phyloP scores from a whole-genome alignment of 2,888 invertebrate species.

The Brassicogethes aeneus region DNA sequence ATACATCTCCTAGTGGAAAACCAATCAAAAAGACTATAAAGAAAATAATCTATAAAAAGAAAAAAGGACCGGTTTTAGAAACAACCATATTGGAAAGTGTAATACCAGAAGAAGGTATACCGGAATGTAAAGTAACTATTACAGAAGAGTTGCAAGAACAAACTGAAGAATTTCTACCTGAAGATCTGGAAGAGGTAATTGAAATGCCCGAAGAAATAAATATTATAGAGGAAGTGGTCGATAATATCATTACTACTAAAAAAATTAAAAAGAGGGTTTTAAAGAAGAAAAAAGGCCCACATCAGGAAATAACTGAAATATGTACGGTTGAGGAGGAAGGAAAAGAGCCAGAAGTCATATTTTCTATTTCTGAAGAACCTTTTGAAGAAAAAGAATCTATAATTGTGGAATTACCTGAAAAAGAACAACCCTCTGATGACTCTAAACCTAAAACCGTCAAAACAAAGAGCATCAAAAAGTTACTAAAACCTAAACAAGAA shows the following conservation, averaged over 20 bases:
- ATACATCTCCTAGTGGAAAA: slow-evolving; percentile 18
- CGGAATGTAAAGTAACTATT: slow-evolving; percentile 24
- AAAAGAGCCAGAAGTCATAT: slow-evolving; percentile 11
- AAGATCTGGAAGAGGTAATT: slow-evolving; percentile 18
- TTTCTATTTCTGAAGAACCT: slow-evolving; percentile 7
- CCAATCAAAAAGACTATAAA: slow-evolving; percentile 23
- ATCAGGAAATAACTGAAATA: slow-evolving; percentile 34
- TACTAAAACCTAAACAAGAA: slow-evolving; percentile 27
- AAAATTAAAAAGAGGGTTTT: slow-evolving; percentile 41
- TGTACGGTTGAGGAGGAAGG: slow-evolving; percentile 15
- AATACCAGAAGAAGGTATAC: slow-evolving; percentile 19
- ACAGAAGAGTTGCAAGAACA: slow-evolving; percentile 10
- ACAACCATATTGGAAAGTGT: slow-evolving; percentile 26
- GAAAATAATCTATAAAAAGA: slow-evolving; percentile 26
- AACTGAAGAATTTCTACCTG: slow-evolving; percentile 17
- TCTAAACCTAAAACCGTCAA: slow-evolving; percentile 25
- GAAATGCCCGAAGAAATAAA: slow-evolving; percentile 30
- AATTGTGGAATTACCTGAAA: slow-evolving; percentile 23
- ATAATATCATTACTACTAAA: slow-evolving; percentile 26
- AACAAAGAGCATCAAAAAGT: slow-evolving; percentile 33
- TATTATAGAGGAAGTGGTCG: slow-evolving; percentile 26
- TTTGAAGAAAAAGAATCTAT: slow-evolving; percentile 25
- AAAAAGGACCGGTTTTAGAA: slow-evolving; percentile 20
- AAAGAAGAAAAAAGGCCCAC: slow-evolving; percentile 37
- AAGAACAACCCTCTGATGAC: slow-evolving; percentile 22